Evolutionary conservation across 2,888 invertebrate species (phyloP).

Genomic region (Stenotaenia linearis): DNA sequence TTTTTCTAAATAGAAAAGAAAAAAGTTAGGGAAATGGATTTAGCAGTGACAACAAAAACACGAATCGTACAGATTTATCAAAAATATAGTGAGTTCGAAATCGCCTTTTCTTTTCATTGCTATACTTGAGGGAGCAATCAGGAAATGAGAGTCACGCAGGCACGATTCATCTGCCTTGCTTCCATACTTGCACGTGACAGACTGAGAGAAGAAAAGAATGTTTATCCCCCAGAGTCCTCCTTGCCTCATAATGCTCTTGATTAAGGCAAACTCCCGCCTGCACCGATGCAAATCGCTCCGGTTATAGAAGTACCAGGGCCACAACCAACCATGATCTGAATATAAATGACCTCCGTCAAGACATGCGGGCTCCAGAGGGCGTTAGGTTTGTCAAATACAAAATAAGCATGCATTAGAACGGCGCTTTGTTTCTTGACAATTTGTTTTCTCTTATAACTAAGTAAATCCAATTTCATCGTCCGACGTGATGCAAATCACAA

Average conservation of each 20-base stretch:
- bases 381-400: constrained; percentile 12
- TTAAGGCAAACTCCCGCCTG: constrained; percentile 19
- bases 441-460: neutral
- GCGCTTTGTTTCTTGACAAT: neutral
- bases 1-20: neutral
- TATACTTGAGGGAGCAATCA: constrained; percentile 3
- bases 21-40: neutral
- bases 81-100: neutral
- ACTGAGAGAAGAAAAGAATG: constrained; percentile 3
- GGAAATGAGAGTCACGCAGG: constrained; percentile 11
- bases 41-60: neutral
- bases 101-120: neutral
- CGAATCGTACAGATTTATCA: neutral
- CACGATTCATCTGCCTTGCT: constrained; percentile 19
- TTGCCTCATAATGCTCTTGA: constrained; percentile 19
- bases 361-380: constrained; percentile 12
- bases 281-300: constrained; percentile 15
- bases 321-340: constrained; percentile 5
- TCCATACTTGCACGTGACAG: constrained; percentile 19
- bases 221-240: constrained; percentile 15
- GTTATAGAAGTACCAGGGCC: constrained; percentile 7
- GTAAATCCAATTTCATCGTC: neutral
- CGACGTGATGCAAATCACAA: neutral
- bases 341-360: constrained; percentile 15
- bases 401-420: neutral